Conservation (phyloP, 2,113 vertebrate species). For the Cathartes aura region DNA sequence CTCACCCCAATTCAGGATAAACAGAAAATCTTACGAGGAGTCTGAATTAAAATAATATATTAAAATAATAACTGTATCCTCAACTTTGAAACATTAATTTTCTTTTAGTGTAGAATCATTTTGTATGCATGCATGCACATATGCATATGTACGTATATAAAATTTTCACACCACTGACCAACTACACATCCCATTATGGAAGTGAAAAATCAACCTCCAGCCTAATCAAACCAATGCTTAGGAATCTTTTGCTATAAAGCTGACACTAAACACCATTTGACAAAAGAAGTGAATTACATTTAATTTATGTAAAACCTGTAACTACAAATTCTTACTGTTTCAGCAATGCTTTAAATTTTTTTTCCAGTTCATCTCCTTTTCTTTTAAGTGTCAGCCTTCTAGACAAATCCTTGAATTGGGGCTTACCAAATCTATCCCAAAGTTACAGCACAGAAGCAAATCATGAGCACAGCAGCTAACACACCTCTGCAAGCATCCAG, state of each 20-base stretch:
- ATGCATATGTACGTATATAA: neutral
- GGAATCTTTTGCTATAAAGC: neutral
- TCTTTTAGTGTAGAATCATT: neutral
- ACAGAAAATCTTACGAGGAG: neutral
- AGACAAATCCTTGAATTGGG: neutral
- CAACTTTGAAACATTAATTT: neutral
- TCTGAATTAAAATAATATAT: neutral
- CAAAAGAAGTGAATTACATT: neutral
- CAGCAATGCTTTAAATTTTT: neutral
- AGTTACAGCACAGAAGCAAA: neutral
- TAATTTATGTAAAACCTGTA: neutral
- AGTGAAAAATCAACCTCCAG: neutral
- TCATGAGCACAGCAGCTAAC: neutral
- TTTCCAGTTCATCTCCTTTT: neutral
- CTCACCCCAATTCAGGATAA: neutral
- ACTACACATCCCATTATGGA: neutral
- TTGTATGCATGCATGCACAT: no score
- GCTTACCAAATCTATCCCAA: neutral
- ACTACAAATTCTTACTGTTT: neutral
- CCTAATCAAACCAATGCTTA: neutral
- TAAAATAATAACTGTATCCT: neutral
- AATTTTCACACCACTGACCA: neutral
- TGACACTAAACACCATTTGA: neutral
- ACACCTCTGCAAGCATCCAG: neutral
- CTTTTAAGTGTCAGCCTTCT: neutral